Evolutionary conservation across 1,140 invertebrate species (phyloP).

Genomic region (Drosophila bocqueti): DNA sequence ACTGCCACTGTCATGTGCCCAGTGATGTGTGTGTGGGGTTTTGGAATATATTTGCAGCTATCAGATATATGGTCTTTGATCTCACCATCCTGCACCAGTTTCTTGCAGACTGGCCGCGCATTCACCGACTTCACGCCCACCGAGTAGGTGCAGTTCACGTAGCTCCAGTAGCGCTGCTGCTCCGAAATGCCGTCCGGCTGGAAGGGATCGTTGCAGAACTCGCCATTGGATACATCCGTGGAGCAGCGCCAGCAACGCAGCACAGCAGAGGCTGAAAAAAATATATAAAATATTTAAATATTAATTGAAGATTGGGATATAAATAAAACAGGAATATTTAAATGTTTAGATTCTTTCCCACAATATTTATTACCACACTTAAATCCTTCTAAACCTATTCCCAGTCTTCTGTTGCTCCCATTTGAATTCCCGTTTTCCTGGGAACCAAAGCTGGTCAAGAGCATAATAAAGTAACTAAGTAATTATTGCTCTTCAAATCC

Average conservation of each 20-base stretch:
- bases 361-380: not conserved
- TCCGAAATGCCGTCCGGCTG: constrained; percentile 79
- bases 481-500: constrained; percentile 15
- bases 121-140: constrained; percentile 77
- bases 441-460: not conserved
- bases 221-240: constrained; percentile 83
- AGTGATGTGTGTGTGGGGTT: not conserved
- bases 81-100: constrained; percentile 84
- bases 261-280: constrained; percentile 66
- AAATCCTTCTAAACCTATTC: not conserved
- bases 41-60: not conserved
- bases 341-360: too few relatives aligned
- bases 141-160: constrained; percentile 83
- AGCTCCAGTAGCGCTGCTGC: constrained; percentile 84
- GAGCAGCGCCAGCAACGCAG: constrained; percentile 84
- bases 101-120: constrained; percentile 83
- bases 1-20: not conserved
- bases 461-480: constrained; percentile 29
- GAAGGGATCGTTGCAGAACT: constrained; percentile 85
- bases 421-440: not conserved
- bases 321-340: not conserved
- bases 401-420: not conserved
- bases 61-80: not conserved
- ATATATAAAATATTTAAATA: not conserved
- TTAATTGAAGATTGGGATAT: not conserved